Conservation (phyloP, 2,888 invertebrate species). For the Diaprepes abbreviatus region DNA sequence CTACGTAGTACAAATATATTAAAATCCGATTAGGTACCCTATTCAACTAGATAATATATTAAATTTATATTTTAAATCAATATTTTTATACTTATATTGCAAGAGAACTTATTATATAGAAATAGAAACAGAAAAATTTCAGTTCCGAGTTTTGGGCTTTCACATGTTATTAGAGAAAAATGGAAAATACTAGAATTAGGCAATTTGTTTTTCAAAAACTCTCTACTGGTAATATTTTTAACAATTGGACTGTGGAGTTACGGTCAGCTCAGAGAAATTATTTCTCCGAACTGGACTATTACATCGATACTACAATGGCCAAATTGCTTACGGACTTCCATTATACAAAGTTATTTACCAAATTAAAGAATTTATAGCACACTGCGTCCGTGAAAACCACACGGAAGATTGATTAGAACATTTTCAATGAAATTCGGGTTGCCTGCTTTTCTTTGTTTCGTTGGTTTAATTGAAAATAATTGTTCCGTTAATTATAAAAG, state of each 20-base stretch:
- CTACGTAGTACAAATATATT: too few relatives aligned
- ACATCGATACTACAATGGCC: constrained; percentile 49
- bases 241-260: constrained; percentile 21
- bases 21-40: too few relatives aligned
- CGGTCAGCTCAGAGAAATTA: constrained; percentile 26
- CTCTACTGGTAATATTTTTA: constrained; percentile 17
- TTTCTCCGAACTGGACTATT: constrained; percentile 35
- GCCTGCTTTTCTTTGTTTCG: constrained; percentile 27
- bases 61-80: too few relatives aligned
- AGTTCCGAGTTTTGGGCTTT: too few relatives aligned
- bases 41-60: too few relatives aligned
- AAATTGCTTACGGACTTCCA: constrained; percentile 51
- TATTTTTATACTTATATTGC: too few relatives aligned
- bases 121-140: too few relatives aligned
- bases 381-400: constrained; percentile 43
- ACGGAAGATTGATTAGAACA: constrained; percentile 34
- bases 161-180: constrained; percentile 13
- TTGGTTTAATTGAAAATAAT: constrained; percentile 40
- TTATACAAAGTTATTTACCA: constrained; percentile 55
- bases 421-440: constrained; percentile 34
- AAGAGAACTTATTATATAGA: too few relatives aligned
- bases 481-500: constrained; percentile 12
- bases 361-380: constrained; percentile 55
- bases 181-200: background rate
- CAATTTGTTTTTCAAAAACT: constrained; percentile 21